Evolutionary conservation across 30 jellyfish, hydroid and myxozoan genomes (phyloP).

Genomic region (Pseudorhiza aurosa): DNA sequence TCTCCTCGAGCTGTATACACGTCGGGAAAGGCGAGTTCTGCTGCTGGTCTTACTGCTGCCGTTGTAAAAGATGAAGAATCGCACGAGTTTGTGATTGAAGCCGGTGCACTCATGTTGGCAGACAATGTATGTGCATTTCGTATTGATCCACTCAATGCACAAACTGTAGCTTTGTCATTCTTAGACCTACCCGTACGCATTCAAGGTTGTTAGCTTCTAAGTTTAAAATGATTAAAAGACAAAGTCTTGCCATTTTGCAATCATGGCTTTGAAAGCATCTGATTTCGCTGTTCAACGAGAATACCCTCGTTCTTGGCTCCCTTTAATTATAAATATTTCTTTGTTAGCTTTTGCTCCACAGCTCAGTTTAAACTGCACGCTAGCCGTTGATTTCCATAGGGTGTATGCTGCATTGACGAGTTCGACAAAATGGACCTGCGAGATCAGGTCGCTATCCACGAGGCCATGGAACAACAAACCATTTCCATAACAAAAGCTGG

Average conservation of each 20-base stretch:
- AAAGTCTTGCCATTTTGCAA: no score
- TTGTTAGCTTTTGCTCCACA: no score
- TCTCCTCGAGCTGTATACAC: conserved; percentile 99
- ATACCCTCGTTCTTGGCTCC: no score
- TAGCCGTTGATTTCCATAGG: conserved; percentile 53
- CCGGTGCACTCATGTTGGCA: conserved; percentile 99
- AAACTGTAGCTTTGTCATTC: no score
- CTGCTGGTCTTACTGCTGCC: conserved; percentile 99
- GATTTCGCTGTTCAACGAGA: no score
- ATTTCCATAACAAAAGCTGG: conserved; percentile 99
- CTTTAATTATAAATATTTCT: no score
- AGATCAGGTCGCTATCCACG: conserved; percentile 99
- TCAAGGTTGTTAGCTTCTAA: no score
- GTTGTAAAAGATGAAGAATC: conserved; percentile 99
- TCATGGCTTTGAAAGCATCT: no score
- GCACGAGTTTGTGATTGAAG: conserved; percentile 98
- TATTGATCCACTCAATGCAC: no score
- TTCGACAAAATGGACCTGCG: conserved; percentile 99
- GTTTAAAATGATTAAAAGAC: no score
- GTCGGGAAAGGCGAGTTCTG: conserved; percentile 99
- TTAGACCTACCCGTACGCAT: no score
- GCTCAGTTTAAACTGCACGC: no score
- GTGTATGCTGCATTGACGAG: conserved; percentile 99
- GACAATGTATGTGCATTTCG: conserved; percentile 96
- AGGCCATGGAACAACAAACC: conserved; percentile 99